Base-by-base conservation (phyloP, 1,140 invertebrate genomes). In the Papilio aristodemus region DNA sequence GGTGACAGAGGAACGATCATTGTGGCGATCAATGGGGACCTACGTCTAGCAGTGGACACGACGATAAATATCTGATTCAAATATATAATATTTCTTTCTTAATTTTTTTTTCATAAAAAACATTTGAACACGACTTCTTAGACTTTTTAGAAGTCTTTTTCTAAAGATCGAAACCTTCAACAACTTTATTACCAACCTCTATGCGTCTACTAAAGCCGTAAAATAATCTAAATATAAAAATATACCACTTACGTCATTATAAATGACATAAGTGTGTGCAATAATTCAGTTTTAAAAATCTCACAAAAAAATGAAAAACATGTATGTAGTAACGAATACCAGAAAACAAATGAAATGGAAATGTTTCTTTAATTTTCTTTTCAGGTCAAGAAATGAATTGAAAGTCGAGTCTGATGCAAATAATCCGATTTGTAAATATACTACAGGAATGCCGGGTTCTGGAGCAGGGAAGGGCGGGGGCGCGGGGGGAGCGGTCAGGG, bases 381-480 rank as follows among this genome's bases (percentile, higher is more conserved):
- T 50, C 43, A 22, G 17, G 9, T 37, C 14, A 60, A 41, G 1
- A 63, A 19, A 50, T 64, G 70, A 19, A 54, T 25, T 19, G 19
- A 17, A 4, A 22, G 46, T n/a, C 19, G 0, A 25, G 11, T 54
- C n/a, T n/a, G n/a, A n/a, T n/a, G n/a, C n/a, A n/a, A 19, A 54
- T 25, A 11, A 9, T 13, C 9, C 19, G 5, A 71, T 57, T 68
- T 66, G 9, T 69, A 66, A 19, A 0, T 62, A 25, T 32, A 71
- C 74, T 60, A 17, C 73, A 54, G 77, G 79, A 17, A 58, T 46
- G 6, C 82, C 80, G 11, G 86, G 85, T 0, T 76, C 77, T 14
- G 86, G 86, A 0, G 83, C 76, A 1, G 84, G 84, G 0, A 87
- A 78, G 19, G 85, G 84, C 0, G 85, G 85, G 0, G 84, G 83